Base-by-base conservation (phyloP, 2,113 vertebrate species). In the Aegithalos caudatus region DNA sequence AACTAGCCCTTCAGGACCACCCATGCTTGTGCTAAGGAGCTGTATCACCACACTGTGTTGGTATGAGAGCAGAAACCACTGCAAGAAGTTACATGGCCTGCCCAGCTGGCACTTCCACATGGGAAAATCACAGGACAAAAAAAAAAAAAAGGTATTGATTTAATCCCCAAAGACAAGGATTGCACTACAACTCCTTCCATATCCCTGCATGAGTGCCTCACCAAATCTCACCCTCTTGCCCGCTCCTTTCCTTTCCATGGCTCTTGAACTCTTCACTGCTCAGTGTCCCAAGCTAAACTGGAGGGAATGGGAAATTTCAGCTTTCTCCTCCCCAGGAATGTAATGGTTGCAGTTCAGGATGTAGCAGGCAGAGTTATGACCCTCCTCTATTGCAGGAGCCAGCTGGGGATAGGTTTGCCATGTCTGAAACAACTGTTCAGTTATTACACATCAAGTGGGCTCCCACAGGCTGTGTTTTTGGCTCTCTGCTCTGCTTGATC, bases 31-130 rank as follows among this genome's bases (percentile, higher is more conserved):
- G 51, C 60, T 51, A 40, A 78, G 77, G 58, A 80, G 37, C 45
- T 61, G 21, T 12, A 37, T 14, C 3, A 1, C n/a, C 56, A 65
- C 45, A 40, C 1, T 9, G 35, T 8, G 2, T 3, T 33, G 33
- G 11, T n/a, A 28, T 2, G n/a, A 81, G 17, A 88, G 51, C 1
- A 1, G 56, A 73, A 51, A 22, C 23, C 7, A 12, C 40, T 65
- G 31, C 54, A 81, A 54, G 35, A 76, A 67, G 23, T 33, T 51
- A 20, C 21, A 7, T 1, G 27, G 42, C 72, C 45, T 47, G 38
- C 29, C 23, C 72, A 72, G 53, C 18, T 69, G 54, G 33, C 47
- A 79, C 4, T 25, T 28, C 10, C 5, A 9, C 9, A 38, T 25
- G 22, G 28, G 10, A 86, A 73, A 94, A 57, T 15, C 31, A 65